Conservation (phyloP, 2,888 invertebrate species). For the Mesochorus sp. region DNA sequence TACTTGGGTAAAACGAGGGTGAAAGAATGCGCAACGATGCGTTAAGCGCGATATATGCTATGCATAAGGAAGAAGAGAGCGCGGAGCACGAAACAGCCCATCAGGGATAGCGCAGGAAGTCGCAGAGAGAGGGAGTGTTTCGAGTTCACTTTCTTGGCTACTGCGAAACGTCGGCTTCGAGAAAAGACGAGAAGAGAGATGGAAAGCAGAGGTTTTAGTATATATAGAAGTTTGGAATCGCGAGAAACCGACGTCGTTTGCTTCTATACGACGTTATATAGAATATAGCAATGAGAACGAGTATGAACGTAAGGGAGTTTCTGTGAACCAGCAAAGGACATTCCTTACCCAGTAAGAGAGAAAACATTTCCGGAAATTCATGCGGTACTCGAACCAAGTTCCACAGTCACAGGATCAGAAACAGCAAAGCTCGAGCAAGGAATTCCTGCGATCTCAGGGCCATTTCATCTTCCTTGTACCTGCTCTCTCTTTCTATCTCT, state of each 20-base stretch:
- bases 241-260: slow-evolving; percentile 27
- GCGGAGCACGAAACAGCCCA: slow-evolving; percentile 13
- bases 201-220: slow-evolving; percentile 4
- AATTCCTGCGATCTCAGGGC: slow-evolving; percentile 47
- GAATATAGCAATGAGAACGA: not conserved
- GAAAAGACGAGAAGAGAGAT: slow-evolving; percentile 3
- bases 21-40: slow-evolving; percentile 68
- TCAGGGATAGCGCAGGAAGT: slow-evolving; percentile 16
- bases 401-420: slow-evolving; percentile 43
- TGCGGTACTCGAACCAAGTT: slow-evolving; percentile 45
- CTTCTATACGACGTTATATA: slow-evolving; percentile 22
- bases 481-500: not conserved
- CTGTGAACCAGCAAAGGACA: slow-evolving; percentile 56
- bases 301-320: slow-evolving; percentile 41
- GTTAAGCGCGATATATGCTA: slow-evolving; percentile 62
- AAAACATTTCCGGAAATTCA: slow-evolving; percentile 41
- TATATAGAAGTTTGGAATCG: slow-evolving; percentile 31
- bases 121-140: not conserved
- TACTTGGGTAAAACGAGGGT: slow-evolving; percentile 66
- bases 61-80: slow-evolving; percentile 11
- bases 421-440: slow-evolving; percentile 26
- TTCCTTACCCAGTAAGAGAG: slow-evolving; percentile 35
- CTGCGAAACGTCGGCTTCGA: slow-evolving; percentile 4
- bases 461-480: slow-evolving; percentile 5
- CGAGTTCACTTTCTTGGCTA: slow-evolving; percentile 7